Evolutionary conservation across 2,888 invertebrate species (phyloP).

Genomic region (Thymelicus lineola): DNA sequence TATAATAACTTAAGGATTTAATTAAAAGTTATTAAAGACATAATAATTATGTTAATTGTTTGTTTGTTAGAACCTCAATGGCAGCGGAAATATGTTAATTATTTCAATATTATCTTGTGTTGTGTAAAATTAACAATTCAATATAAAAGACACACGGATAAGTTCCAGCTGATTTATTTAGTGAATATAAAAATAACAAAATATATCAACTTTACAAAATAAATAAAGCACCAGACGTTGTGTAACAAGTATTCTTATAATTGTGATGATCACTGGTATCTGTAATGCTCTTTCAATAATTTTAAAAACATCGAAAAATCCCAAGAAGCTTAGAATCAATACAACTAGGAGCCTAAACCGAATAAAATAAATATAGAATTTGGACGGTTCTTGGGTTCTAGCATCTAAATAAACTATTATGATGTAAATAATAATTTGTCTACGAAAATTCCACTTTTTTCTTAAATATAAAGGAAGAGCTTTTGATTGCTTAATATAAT

Average conservation of each 20-base stretch:
- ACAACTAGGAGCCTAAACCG: slow-evolving; percentile 54
- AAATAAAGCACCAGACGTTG: slow-evolving; percentile 49
- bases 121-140: background rate
- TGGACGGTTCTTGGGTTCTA: slow-evolving; percentile 28
- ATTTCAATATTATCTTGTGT: background rate
- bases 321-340: background rate
- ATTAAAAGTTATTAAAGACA: too few species aligned
- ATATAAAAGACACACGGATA: slow-evolving; percentile 16
- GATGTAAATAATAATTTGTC: background rate
- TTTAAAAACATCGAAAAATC: background rate
- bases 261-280: slow-evolving; percentile 56
- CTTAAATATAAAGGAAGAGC: slow-evolving; percentile 20
- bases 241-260: slow-evolving; percentile 49
- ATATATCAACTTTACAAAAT: slow-evolving; percentile 28
- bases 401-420: slow-evolving; percentile 17
- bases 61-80: too few species aligned
- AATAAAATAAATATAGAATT: slow-evolving; percentile 43
- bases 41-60: too few species aligned
- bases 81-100: too few species aligned
- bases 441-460: slow-evolving; percentile 8
- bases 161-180: slow-evolving; percentile 36
- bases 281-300: background rate
- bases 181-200: slow-evolving; percentile 40
- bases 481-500: background rate
- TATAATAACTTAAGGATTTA: too few species aligned